Evolutionary conservation across 1,140 invertebrate species (phyloP), one percentile per base, ranked within the genome.

Genomic region (Drosophila pachea): DNA sequence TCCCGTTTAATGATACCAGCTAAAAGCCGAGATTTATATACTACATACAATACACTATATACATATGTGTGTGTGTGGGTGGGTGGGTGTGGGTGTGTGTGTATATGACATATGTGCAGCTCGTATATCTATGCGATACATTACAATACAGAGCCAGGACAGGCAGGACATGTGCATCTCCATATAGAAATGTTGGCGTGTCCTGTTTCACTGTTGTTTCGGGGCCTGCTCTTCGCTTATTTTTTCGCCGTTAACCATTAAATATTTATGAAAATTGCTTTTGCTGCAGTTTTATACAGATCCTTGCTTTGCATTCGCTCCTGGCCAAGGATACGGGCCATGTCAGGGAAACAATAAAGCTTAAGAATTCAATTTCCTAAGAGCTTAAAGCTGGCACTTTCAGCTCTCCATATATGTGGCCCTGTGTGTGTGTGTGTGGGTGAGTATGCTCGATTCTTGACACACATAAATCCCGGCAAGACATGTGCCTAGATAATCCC

Each of bases 191-290:
- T 29, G 33, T 2, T 22, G 53, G 56, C 16, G 48, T 40, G 36
- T 56, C 52, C 53, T 12, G 54, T 47, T 11, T 50, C 45, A 40
- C 7, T 42, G 53, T 71, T 49, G 43, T 56, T 42, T 73, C 22
- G 22, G 48, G 43, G 22, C 29, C 59, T 9, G 40, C 9, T 43
- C 40, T 14, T 32, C 77, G 76, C 79, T 78, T 69, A 84, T 83
- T 83, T 83, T 31, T 52, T 52, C 76, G 79, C 79, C 79, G 83
- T 83, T 83, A 83, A 73, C 81, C 79, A 86, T 84, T 84, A 84
- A 84, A 84, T 79, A 84, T 84, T 84, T 84, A 84, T 84, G 79
- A 84, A 84, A 84, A 84, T 84, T 84, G 79, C 79, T 84, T 84
- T 84, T 84, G 79, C 79, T 84, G 79, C 79, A 84, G 81, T 84